Percentiles rank a stretch among this genome's conserved stretches.
Evolutionary conservation across 2,888 invertebrate species (phyloP).

Genomic region (Spilosoma lubricipeda): DNA sequence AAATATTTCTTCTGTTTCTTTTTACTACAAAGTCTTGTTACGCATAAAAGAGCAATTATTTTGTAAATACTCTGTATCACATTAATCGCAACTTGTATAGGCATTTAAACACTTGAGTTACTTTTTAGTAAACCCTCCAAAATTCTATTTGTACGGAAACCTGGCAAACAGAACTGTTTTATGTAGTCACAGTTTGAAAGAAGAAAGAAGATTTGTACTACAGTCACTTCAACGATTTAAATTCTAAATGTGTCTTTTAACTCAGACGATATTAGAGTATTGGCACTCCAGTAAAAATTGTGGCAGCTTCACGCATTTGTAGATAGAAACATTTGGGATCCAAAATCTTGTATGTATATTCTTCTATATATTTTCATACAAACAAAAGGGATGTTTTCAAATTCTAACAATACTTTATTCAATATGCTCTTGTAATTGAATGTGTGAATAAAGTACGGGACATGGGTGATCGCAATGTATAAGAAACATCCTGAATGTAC

Average conservation of each 20-base stretch:
- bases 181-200: not conserved
- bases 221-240: not conserved
- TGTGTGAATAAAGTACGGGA: no score
- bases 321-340: not conserved
- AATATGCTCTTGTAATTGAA: not conserved
- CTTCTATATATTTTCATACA: not conserved
- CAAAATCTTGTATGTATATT: not conserved
- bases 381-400: not conserved
- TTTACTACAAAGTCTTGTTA: not conserved
- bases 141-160: not conserved
- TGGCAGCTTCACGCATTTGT: not conserved
- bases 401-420: not conserved
- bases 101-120: not conserved
- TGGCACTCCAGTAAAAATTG: not conserved
- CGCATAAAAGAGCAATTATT: not conserved
- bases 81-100: not conserved
- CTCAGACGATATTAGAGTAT: not conserved
- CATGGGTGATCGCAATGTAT: no score
- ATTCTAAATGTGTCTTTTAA: not conserved
- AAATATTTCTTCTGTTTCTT: not conserved
- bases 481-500: no score
- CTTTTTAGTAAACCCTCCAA: not conserved
- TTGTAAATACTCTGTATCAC: not conserved
- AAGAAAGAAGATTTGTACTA: not conserved
- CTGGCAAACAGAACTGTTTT: not conserved